Conservation (phyloP, 1,140 invertebrate species). For the Melitaea cinxia region DNA sequence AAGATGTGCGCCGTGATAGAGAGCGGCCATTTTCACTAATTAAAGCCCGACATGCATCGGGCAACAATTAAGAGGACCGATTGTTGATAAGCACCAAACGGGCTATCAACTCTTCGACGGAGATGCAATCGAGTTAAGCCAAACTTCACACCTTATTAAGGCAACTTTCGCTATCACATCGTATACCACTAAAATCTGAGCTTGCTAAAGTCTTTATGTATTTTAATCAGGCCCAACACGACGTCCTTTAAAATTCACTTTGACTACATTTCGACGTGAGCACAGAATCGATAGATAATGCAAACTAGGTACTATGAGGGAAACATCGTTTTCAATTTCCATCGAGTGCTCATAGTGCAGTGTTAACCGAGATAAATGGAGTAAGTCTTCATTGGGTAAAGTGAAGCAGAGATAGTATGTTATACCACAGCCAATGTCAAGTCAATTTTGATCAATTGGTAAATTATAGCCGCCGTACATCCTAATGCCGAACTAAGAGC, state of each 20-base stretch:
- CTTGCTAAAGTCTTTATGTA: slow-evolving; percentile 32
- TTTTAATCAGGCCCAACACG: slow-evolving; percentile 39
- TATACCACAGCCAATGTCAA: slow-evolving; percentile 41
- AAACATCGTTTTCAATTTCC: slow-evolving; percentile 40
- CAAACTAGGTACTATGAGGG: slow-evolving; percentile 30
- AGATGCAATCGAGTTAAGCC: slow-evolving; percentile 54
- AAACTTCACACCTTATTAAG: slow-evolving; percentile 75
- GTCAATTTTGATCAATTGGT: slow-evolving; percentile 52
- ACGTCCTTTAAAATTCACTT: slow-evolving; percentile 22
- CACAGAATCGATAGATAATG: slow-evolving; percentile 35
- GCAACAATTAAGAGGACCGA: slow-evolving; percentile 75
- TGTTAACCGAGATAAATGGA: slow-evolving; percentile 43
- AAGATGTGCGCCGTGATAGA: slow-evolving; percentile 66
- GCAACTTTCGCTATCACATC: slow-evolving; percentile 41
- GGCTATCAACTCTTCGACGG: slow-evolving; percentile 51
- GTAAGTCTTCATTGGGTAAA: slow-evolving; percentile 16
- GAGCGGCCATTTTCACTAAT: slow-evolving; percentile 76
- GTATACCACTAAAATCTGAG: slow-evolving; percentile 27
- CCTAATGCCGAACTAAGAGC: slow-evolving; percentile 34
- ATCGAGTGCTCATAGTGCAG: slow-evolving; percentile 34
- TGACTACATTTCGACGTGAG: slow-evolving; percentile 21
- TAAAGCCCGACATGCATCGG: slow-evolving; percentile 70
- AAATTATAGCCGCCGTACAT: slow-evolving; percentile 41
- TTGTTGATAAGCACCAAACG: slow-evolving; percentile 65
- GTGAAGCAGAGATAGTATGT: slow-evolving; percentile 19